Conservation (phyloP, 2,797 vertebrate species). For the Luscinia megarhynchos region DNA sequence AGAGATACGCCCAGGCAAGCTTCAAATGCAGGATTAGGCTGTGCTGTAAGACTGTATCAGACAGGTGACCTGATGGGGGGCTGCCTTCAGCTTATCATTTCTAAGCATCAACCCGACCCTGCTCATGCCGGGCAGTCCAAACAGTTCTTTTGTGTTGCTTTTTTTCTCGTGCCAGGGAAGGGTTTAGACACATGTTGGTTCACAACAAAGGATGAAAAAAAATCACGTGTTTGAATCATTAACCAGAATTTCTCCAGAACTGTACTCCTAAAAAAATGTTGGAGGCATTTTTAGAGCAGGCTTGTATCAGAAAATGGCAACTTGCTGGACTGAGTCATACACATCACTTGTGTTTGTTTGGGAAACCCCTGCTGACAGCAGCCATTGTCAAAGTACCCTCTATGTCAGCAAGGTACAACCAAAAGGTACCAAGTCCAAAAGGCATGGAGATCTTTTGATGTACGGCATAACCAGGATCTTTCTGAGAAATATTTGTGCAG, state of each 20-base stretch:
- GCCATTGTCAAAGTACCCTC: neutral
- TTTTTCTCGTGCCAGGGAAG: neutral
- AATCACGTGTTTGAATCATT: neutral
- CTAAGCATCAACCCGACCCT: neutral
- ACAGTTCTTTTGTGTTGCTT: neutral
- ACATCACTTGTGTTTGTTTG: neutral
- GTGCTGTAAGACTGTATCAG: neutral
- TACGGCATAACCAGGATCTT: neutral
- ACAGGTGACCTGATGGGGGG: neutral
- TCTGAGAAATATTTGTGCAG: neutral
- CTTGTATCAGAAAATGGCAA: neutral
- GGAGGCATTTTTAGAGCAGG: neutral
- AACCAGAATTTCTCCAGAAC: neutral
- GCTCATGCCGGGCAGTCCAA: neutral
- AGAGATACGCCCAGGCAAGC: neutral
- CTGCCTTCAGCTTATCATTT: neutral
- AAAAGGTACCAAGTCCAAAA: slow-evolving; percentile 1
- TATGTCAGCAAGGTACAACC: neutral
- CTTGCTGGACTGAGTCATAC: neutral
- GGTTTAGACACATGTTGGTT: neutral
- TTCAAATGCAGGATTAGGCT: neutral
- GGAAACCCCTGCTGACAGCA: neutral
- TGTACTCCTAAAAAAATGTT: neutral
- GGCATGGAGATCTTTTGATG: neutral
- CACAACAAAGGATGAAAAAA: neutral